Evolutionary conservation across 2,888 invertebrate genomes (phyloP), one percentile per base, ranked within the genome.

Genomic region (Amiota mariae): DNA sequence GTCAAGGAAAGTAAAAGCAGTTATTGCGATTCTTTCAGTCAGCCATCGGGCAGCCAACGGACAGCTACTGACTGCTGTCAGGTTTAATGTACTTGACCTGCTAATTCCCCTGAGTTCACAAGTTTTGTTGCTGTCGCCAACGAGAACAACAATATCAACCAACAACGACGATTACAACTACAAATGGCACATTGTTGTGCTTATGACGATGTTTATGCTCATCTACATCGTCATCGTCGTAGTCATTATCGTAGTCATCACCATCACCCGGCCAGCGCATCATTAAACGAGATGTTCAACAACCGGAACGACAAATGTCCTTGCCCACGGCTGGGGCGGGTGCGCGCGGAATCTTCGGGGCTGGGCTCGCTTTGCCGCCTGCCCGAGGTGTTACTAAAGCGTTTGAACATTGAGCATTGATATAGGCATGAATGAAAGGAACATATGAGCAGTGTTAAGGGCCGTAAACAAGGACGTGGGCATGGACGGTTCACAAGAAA

Each of bases 241-340:
- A 13, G 54, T 54, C 54, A 54, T 15, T 15, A 15, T 15, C 54
- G 15, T 13, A 13, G 54, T 54, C 59, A 15, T 59, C 59, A 36
- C 54, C 54, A 54, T 15, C 54, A 66, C n/a, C 61, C 11, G 48
- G 61, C 54, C 81, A 76, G 75, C 72, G 78, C 78, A 73, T 79
- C 80, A 81, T 81, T 81, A 79, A 81, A 76, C 76, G 79, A 75
- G 77, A 70, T 81, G 80, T 75, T 78, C 78, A 81, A 81, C 80
- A 81, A 80, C 78, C 81, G 81, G 81, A 81, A 81, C 78, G 77
- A 72, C 78, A 75, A 81, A 77, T 81, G 81, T 79, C 81, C 79
- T 80, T 77, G 77, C 77, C 73, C 75, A 66, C 47, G 66, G 66
- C 66, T 48, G 66, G 15, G 13, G 63, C 15, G 36, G 36, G 36